Conservation (phyloP, 2,797 vertebrate genomes). For the Lutjanus argentimaculatus region DNA sequence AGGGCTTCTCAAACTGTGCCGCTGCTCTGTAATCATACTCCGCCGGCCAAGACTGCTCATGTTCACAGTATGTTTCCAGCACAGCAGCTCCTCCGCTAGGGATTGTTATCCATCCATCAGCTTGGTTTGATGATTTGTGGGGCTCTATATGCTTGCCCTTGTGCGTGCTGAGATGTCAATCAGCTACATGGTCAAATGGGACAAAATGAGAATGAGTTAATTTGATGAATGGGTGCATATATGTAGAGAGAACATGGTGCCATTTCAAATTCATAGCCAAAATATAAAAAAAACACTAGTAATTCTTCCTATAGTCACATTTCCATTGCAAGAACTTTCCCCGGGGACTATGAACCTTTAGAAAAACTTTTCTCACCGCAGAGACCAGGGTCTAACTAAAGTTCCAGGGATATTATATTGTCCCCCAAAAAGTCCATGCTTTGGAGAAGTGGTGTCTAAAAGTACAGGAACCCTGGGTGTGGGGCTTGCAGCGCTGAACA, state of each 20-base stretch:
- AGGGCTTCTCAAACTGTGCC: constrained; percentile 62
- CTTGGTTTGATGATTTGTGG: constrained; percentile 18
- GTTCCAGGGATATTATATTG: too few species aligned
- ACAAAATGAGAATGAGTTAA: neutral
- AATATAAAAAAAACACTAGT: neutral
- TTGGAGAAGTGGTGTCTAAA: too few species aligned
- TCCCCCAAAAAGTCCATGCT: too few species aligned
- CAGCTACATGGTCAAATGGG: neutral
- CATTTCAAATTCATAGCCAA: neutral
- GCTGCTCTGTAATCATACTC: constrained; percentile 57
- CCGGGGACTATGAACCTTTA: too few species aligned
- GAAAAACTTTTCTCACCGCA: too few species aligned
- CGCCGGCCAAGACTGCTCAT: constrained; percentile 57
- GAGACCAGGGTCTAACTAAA: too few species aligned
- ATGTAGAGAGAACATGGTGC: neutral
- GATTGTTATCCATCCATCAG: constrained; percentile 52
- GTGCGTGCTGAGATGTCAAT: constrained; percentile 9
- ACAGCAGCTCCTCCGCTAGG: constrained; percentile 47
- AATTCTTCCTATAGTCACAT: too few species aligned
- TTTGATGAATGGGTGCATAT: neutral
- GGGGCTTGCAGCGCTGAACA: too few species aligned
- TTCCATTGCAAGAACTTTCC: too few species aligned
- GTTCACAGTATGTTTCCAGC: constrained; percentile 58
- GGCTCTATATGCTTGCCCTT: constrained; percentile 12
- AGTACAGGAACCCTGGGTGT: too few species aligned